phyloP scores from a whole-genome alignment of 1,140 invertebrate genomes.

The Macrosteles quadrilineatus region DNA sequence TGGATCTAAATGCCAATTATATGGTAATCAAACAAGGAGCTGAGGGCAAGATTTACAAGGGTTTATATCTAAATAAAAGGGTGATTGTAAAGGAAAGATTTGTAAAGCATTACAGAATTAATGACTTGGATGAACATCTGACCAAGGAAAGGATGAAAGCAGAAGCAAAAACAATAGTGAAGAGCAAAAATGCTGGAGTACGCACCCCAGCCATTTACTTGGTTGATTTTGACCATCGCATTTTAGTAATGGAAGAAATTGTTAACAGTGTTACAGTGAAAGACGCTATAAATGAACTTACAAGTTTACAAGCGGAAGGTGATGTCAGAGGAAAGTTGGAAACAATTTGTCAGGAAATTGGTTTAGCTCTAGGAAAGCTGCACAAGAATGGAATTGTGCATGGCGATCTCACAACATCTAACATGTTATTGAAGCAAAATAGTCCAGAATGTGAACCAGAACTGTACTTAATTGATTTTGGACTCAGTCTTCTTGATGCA shows the following conservation, averaged over 20 bases:
- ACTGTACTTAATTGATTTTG: constrained; percentile 89
- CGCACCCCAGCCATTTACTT: constrained; percentile 79
- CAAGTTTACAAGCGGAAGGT: no score
- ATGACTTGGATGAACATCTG: constrained; percentile 75
- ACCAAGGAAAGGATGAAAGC: constrained; percentile 88
- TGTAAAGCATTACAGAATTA: constrained; percentile 87
- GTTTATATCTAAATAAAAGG: constrained; percentile 73
- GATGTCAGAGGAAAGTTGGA: constrained; percentile 46
- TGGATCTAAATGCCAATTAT: constrained; percentile 14
- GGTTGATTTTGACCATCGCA: constrained; percentile 69
- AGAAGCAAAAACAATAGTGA: constrained; percentile 79
- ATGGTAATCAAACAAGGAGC: constrained; percentile 74
- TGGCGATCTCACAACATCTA: constrained; percentile 97
- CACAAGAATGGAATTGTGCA: constrained; percentile 91
- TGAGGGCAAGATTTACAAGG: constrained; percentile 83
- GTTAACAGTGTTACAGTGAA: constrained; percentile 73
- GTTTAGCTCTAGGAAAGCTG: constrained; percentile 72
- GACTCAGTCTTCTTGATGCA: constrained; percentile 76
- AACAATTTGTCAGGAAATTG: constrained; percentile 66
- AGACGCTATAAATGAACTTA: constrained; percentile 56
- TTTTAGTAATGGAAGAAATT: constrained; percentile 89
- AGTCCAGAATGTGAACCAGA: not conserved
- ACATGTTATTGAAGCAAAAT: constrained; percentile 65
- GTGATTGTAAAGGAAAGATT: constrained; percentile 92
- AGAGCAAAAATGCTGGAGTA: constrained; percentile 77